A percentile compares a stretch with the other conserved stretches of the same genome.
Evolutionary conservation across 2,113 vertebrate genomes (phyloP).

Genomic region (Condylura cristata): DNA sequence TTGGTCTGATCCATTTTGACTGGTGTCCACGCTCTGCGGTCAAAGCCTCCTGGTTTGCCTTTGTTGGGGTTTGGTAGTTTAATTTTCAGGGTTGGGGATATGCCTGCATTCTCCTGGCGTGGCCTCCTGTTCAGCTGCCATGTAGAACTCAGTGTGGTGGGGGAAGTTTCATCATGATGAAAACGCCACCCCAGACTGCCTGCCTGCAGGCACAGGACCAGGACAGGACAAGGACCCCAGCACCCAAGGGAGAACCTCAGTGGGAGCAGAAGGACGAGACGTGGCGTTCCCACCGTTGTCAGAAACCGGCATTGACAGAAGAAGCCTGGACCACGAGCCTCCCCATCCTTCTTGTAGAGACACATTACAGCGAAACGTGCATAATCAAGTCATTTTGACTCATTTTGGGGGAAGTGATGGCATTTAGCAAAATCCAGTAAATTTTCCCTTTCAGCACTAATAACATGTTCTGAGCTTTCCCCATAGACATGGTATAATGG

Average conservation of each 20-base stretch:
- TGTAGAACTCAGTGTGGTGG: not conserved
- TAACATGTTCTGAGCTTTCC: constrained; percentile 82
- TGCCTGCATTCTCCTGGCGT: not conserved
- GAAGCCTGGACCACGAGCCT: not conserved
- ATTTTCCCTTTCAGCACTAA: constrained; percentile 85
- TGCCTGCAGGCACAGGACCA: not conserved
- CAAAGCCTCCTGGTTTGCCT: not conserved
- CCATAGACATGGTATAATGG: constrained; percentile 82
- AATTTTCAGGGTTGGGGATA: not conserved
- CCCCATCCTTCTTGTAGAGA: constrained; percentile 64
- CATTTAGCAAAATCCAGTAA: constrained; percentile 82
- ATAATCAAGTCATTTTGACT: constrained; percentile 82
- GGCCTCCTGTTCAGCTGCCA: not conserved
- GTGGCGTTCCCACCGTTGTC: not conserved
- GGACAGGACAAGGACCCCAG: too few species aligned
- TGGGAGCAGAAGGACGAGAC: not conserved
- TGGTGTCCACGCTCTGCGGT: not conserved
- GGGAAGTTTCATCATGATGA: not conserved
- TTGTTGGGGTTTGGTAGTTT: not conserved
- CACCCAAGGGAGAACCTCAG: rapidly evolving
- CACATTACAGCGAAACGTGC: constrained; percentile 68
- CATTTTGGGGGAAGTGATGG: constrained; percentile 80
- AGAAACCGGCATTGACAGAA: constrained; percentile 44
- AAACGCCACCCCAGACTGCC: not conserved
- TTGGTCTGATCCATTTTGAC: not conserved